Evolutionary conservation across 2,888 invertebrate genomes (phyloP).

Genomic region (Dolomedes plantarius): DNA sequence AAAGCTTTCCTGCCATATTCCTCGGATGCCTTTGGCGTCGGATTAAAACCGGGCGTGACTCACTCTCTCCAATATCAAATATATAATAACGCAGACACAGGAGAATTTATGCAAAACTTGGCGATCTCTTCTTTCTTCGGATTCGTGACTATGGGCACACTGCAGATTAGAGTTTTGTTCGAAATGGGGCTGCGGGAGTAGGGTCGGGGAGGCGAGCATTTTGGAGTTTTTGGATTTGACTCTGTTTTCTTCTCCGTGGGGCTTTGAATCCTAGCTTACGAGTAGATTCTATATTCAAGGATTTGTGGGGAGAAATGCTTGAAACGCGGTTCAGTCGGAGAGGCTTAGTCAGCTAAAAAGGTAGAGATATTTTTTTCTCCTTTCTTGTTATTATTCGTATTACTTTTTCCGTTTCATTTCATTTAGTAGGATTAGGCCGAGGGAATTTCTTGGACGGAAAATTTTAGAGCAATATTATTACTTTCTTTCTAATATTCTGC

Average conservation of each 20-base stretch:
- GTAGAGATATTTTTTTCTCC: too few relatives aligned
- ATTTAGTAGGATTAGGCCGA: too few relatives aligned
- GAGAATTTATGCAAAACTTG: slow-evolving; percentile 55
- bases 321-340: too few relatives aligned
- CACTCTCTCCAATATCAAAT: slow-evolving; percentile 50
- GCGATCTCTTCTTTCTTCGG: slow-evolving; percentile 8
- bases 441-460: too few relatives aligned
- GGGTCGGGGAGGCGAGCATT: too few relatives aligned
- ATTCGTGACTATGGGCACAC: slow-evolving; percentile 11
- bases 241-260: slow-evolving; percentile 32
- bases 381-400: too few relatives aligned
- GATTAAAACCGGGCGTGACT: slow-evolving; percentile 59
- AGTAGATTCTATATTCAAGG: slow-evolving; percentile 31
- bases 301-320: too few relatives aligned
- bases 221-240: slow-evolving; percentile 22
- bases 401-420: too few relatives aligned
- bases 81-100: slow-evolving; percentile 18
- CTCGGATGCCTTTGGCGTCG: slow-evolving; percentile 30
- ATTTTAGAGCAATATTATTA: too few relatives aligned
- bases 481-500: too few relatives aligned
- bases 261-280: slow-evolving; percentile 45
- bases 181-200: neutral
- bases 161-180: slow-evolving; percentile 43
- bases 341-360: too few relatives aligned
- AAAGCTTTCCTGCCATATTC: slow-evolving; percentile 21